Percentiles rank a stretch among this genome's conserved stretches.
phyloP scores from a whole-genome alignment of 2,797 vertebrate genomes.

The Yasuhikotakia modesta region DNA sequence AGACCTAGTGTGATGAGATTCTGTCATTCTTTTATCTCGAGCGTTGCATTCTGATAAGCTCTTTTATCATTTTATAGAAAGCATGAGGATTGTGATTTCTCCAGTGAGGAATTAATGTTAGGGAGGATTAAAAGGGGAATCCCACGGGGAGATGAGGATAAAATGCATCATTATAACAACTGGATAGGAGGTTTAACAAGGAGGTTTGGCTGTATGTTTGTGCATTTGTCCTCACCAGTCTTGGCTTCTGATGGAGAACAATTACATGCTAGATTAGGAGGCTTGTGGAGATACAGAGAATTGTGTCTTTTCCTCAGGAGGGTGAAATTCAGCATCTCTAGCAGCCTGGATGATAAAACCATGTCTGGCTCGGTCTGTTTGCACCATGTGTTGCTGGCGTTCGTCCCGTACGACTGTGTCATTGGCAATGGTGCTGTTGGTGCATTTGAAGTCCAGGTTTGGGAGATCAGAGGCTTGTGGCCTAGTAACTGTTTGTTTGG shows the following conservation, averaged over 20 bases:
- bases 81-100: constrained; percentile 20
- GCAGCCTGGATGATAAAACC: constrained; percentile 41
- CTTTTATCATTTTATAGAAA: constrained; percentile 26
- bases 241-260: constrained; percentile 72
- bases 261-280: constrained; percentile 73
- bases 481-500: constrained; percentile 51
- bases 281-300: constrained; percentile 58
- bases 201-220: constrained; percentile 57
- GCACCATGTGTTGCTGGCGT: constrained; percentile 21
- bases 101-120: constrained; percentile 71
- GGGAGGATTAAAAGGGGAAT: constrained; percentile 74
- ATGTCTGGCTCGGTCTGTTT: not conserved
- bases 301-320: constrained; percentile 58
- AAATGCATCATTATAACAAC: constrained; percentile 72
- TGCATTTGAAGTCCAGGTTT: constrained; percentile 27
- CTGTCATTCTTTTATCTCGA: not conserved
- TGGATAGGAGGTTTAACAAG: constrained; percentile 51
- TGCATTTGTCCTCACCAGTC: constrained; percentile 72
- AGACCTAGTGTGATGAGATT: not conserved
- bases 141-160: constrained; percentile 45
- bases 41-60: not conserved
- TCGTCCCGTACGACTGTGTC: not conserved
- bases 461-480: constrained; percentile 28
- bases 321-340: constrained; percentile 56
- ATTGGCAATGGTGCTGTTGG: constrained; percentile 12